phyloP scores from a whole-genome alignment of 2,797 vertebrate species.

The Molossus molossus region DNA sequence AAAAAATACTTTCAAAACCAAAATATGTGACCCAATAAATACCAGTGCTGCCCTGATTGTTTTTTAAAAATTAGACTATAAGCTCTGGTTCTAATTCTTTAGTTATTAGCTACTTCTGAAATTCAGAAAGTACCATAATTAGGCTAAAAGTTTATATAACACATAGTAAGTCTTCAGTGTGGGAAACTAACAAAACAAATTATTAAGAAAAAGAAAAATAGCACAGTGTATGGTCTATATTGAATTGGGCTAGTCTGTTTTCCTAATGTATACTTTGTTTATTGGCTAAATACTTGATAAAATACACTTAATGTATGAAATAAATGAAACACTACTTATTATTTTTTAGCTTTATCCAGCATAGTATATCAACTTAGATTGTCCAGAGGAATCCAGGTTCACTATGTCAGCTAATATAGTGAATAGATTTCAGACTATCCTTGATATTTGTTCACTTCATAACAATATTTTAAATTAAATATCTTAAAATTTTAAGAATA shows the following conservation, averaged over 20 bases:
- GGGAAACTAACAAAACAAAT: constrained; percentile 18
- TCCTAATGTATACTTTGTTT: not conserved
- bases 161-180: not conserved
- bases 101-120: constrained; percentile 50
- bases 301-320: not conserved
- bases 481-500: constrained; percentile 16
- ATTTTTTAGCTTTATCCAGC: constrained; percentile 64
- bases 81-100: constrained; percentile 37
- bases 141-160: not conserved
- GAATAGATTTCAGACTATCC: constrained; percentile 68
- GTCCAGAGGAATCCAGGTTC: not conserved
- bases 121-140: constrained; percentile 62
- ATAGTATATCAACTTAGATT: constrained; percentile 47
- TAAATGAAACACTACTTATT: not conserved
- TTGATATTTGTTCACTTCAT: constrained; percentile 59
- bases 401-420: not conserved
- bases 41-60: not conserved
- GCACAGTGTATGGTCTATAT: not conserved
- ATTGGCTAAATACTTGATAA: constrained; percentile 1
- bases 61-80: constrained; percentile 8
- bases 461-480: constrained; percentile 58
- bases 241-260: not conserved
- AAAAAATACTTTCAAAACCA: constrained; percentile 23
- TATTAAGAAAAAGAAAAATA: constrained; percentile 1
- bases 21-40: constrained; percentile 28